A percentile compares a stretch with the other conserved stretches of the same genome.
Conservation (phyloP, 2,888 invertebrate genomes). For the Drosophila seclusa region DNA sequence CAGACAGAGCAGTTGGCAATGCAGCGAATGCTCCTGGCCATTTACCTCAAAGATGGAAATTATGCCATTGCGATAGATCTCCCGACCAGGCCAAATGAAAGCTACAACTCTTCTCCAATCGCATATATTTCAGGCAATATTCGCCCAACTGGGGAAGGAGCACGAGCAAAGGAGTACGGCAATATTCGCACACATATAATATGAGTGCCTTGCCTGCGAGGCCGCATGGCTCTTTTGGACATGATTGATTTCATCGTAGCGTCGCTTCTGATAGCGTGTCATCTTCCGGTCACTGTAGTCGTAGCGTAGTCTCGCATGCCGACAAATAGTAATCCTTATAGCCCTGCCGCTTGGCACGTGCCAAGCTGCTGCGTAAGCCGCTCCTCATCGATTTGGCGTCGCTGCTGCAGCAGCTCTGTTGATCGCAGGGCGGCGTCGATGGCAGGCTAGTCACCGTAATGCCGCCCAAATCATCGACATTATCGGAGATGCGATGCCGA, state of each 20-base stretch:
- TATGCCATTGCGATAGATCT: constrained; percentile 99
- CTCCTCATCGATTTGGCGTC: constrained; percentile 62
- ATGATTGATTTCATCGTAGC: too few relatives aligned
- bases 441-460: constrained; percentile 82
- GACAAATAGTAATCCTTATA: constrained; percentile 66
- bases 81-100: constrained; percentile 94
- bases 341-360: constrained; percentile 84
- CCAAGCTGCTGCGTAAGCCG: constrained; percentile 45
- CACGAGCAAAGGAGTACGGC: too few relatives aligned
- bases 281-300: constrained; percentile 93
- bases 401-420: constrained; percentile 40
- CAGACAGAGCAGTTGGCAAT: constrained; percentile 98
- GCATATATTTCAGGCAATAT: constrained; percentile 98
- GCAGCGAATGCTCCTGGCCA: constrained; percentile 97
- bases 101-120: constrained; percentile 95
- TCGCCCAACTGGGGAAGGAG: too few relatives aligned
- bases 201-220: constrained; percentile 93
- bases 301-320: constrained; percentile 62
- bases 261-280: too few relatives aligned
- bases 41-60: constrained; percentile 99
- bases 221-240: too few relatives aligned
- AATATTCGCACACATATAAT: constrained; percentile 96
- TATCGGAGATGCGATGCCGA: constrained; percentile 91
- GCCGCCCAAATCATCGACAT: too few relatives aligned
- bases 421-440: constrained; percentile 17